phyloP scores from a whole-genome alignment of 2,113 vertebrate species.

The Pao palembangensis region DNA sequence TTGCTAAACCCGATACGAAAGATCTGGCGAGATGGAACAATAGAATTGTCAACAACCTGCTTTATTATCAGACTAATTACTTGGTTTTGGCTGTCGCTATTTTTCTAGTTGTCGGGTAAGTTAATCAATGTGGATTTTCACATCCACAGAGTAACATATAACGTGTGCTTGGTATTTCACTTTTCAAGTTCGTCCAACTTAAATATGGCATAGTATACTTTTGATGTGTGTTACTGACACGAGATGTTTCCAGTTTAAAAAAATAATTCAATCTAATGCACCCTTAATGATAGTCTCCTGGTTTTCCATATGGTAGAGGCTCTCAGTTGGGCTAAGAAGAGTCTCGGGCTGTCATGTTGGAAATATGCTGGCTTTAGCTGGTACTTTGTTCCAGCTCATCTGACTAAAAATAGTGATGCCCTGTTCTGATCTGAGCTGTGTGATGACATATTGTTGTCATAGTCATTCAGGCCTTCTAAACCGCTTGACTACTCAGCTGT shows the following conservation, averaged over 20 bases:
- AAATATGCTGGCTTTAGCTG: constrained; percentile 6
- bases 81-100: constrained; percentile 78
- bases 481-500: constrained; percentile 33
- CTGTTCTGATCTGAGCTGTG: constrained; percentile 27
- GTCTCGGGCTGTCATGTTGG: background rate
- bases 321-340: background rate
- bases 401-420: constrained; percentile 77
- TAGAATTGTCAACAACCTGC: constrained; percentile 88
- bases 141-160: background rate
- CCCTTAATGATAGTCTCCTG: background rate
- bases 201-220: no score
- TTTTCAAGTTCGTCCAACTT: background rate
- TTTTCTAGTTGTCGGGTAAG: constrained; percentile 88
- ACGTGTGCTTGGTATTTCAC: background rate
- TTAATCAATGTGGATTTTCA: no score
- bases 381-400: constrained; percentile 6
- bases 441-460: constrained; percentile 60
- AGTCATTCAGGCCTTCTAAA: constrained; percentile 48
- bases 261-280: background rate
- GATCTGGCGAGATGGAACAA: constrained; percentile 92
- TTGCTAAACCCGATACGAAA: constrained; percentile 80
- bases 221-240: no score
- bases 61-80: constrained; percentile 96
- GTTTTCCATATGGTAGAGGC: background rate
- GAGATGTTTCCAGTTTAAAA: no score